Percentiles rank a stretch among this genome's conserved stretches.
Evolutionary conservation across 2,888 invertebrate genomes (phyloP).

Genomic region (Phalangium opilio): DNA sequence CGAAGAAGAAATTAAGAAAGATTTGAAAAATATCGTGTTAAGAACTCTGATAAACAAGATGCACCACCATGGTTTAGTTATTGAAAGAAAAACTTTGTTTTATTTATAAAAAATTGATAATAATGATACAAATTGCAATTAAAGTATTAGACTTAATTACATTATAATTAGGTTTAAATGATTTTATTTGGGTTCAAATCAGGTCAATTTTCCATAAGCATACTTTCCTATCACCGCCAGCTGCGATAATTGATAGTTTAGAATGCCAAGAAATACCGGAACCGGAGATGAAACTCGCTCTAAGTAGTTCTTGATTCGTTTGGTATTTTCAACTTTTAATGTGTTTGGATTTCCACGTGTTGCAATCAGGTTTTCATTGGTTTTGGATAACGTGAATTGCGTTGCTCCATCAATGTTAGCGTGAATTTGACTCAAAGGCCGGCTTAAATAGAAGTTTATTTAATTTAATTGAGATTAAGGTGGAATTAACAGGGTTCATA

Average conservation of each 20-base stretch:
- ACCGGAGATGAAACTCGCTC: constrained; percentile 22
- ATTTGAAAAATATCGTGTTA: too few relatives aligned
- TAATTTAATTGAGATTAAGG: background rate
- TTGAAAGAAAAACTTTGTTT: too few relatives aligned
- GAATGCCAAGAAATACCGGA: constrained; percentile 49
- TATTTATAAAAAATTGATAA: too few relatives aligned
- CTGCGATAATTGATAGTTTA: constrained; percentile 43
- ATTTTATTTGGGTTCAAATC: too few relatives aligned
- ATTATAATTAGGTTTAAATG: too few relatives aligned
- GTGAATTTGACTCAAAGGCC: constrained; percentile 42
- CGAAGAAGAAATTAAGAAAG: too few relatives aligned
- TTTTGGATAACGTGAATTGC: constrained; percentile 43
- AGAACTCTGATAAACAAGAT: too few relatives aligned
- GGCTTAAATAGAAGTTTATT: constrained; percentile 33
- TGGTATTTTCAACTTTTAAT: constrained; percentile 44
- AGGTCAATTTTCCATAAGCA: constrained; percentile 40
- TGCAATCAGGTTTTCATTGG: constrained; percentile 46
- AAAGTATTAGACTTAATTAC: too few relatives aligned
- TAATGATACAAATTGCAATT: too few relatives aligned
- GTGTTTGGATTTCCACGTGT: constrained; percentile 48
- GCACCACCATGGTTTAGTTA: too few relatives aligned
- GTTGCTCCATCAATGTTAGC: constrained; percentile 49
- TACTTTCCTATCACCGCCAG: constrained; percentile 43
- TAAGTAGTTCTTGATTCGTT: constrained; percentile 31
- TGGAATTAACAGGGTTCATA: too few relatives aligned